Evolutionary conservation across 2,888 invertebrate species (phyloP).

Genomic region (Cryptophagus acutangulus): DNA sequence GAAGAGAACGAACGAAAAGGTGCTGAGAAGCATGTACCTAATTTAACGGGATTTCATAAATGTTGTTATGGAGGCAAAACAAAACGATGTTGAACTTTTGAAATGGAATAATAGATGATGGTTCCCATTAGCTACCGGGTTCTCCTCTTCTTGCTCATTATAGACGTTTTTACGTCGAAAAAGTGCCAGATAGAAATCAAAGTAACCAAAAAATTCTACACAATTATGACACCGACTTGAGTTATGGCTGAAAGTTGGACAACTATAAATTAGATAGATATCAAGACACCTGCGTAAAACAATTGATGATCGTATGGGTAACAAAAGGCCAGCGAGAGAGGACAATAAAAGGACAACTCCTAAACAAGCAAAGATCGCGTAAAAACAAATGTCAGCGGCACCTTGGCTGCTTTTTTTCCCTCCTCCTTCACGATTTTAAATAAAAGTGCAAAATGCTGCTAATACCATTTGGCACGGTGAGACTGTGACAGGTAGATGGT

Average conservation of each 20-base stretch:
- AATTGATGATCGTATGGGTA: slow-evolving; percentile 41
- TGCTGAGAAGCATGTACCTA: too few species aligned
- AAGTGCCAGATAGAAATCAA: slow-evolving; percentile 37
- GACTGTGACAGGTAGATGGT: slow-evolving; percentile 27
- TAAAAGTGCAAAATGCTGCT: slow-evolving; percentile 40
- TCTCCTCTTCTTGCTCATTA: too few species aligned
- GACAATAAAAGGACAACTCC: slow-evolving; percentile 28
- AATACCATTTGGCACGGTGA: slow-evolving; percentile 33
- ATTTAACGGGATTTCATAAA: too few species aligned
- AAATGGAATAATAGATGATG: too few species aligned
- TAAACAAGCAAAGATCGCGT: slow-evolving; percentile 38
- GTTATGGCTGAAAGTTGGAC: slow-evolving; percentile 33
- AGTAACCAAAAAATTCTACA: slow-evolving; percentile 33
- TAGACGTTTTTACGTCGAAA: too few species aligned
- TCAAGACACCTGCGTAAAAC: slow-evolving; percentile 45
- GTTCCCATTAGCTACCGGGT: too few species aligned
- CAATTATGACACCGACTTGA: slow-evolving; percentile 43
- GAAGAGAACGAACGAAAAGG: too few species aligned
- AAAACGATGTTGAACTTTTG: too few species aligned
- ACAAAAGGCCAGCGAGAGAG: slow-evolving; percentile 31
- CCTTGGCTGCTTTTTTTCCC: slow-evolving; percentile 37
- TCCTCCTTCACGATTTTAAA: slow-evolving; percentile 32
- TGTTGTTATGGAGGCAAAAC: too few species aligned
- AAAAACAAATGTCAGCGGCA: slow-evolving; percentile 44
- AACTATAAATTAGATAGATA: slow-evolving; percentile 45